A percentile compares a stretch with the other conserved stretches of the same genome.
These are phyloP conservation scores for Anoplopoma fimbria DNA, from an alignment of 2,113 vertebrate species.

Conservation along the genomic window DNA sequence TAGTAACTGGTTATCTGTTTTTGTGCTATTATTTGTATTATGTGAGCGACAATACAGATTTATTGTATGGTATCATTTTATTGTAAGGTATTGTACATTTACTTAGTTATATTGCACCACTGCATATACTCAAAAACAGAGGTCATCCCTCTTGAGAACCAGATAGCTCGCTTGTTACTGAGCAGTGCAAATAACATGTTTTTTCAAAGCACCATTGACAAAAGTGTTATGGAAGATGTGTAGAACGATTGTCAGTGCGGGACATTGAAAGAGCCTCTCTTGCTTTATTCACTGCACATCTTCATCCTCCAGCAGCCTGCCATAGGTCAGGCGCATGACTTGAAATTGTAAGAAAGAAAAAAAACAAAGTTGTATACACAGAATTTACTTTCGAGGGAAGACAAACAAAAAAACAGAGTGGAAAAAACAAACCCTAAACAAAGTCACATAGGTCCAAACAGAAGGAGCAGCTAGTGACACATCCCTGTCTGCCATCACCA, in stretches of 20 bases:
- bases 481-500: slow-evolving; percentile 61
- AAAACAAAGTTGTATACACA: slow-evolving; percentile 2
- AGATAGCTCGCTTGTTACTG: neutral
- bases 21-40: neutral
- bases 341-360: neutral
- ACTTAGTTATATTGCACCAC: neutral
- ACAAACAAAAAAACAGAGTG: neutral
- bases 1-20: neutral
- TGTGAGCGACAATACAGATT: neutral
- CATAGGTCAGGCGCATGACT: neutral
- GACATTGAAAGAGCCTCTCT: neutral
- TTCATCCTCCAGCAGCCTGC: neutral
- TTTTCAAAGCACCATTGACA: neutral
- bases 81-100: neutral
- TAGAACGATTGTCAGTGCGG: neutral
- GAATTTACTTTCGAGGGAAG: neutral
- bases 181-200: neutral
- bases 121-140: slow-evolving; percentile 2
- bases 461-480: slow-evolving; percentile 61
- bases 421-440: slow-evolving; percentile 36
- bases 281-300: neutral
- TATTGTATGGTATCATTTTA: neutral
- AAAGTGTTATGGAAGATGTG: slow-evolving; percentile 5
- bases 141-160: neutral
- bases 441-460: slow-evolving; percentile 52